Evolutionary conservation across 2,888 invertebrate genomes (phyloP).

Genomic region (Campoletis raptor): DNA sequence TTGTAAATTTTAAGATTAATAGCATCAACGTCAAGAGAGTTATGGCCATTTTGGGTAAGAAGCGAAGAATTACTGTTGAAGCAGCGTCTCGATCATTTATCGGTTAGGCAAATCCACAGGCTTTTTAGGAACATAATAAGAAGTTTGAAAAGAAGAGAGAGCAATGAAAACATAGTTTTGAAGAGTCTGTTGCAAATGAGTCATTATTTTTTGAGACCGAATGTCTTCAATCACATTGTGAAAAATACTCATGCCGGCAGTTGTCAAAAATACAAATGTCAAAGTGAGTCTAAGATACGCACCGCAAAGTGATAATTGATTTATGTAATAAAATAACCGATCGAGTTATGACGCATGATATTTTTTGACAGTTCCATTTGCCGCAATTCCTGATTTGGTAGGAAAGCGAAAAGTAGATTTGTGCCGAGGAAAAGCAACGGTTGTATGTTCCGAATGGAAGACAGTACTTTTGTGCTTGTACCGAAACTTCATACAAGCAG

Average conservation of each 20-base stretch:
- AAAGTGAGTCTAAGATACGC: slow-evolving; percentile 73
- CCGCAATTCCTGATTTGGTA: slow-evolving; percentile 86
- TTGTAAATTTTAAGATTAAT: slow-evolving; percentile 76
- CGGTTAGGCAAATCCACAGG: slow-evolving; percentile 77
- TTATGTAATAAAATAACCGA: not conserved
- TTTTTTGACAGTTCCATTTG: slow-evolving; percentile 86
- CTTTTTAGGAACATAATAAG: slow-evolving; percentile 77
- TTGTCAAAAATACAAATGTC: slow-evolving; percentile 74
- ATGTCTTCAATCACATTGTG: slow-evolving; percentile 77
- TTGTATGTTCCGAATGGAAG: slow-evolving; percentile 88
- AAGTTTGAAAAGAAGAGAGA: slow-evolving; percentile 71
- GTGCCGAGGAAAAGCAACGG: slow-evolving; percentile 85
- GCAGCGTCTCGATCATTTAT: slow-evolving; percentile 76
- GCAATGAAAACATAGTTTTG: slow-evolving; percentile 66
- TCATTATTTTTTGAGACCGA: slow-evolving; percentile 71
- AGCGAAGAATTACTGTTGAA: slow-evolving; percentile 79
- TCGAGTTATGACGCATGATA: not conserved
- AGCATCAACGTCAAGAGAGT: slow-evolving; percentile 76
- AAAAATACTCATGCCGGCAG: slow-evolving; percentile 71
- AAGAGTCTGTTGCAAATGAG: slow-evolving; percentile 73
- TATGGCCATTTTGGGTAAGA: slow-evolving; percentile 77
- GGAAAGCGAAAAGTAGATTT: slow-evolving; percentile 86
- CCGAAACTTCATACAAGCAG: slow-evolving; percentile 82
- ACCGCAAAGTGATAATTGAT: not conserved
- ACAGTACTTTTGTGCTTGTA: slow-evolving; percentile 85